phyloP scores from a whole-genome alignment of 2,888 invertebrate genomes.

The Odontomyia ornata region DNA sequence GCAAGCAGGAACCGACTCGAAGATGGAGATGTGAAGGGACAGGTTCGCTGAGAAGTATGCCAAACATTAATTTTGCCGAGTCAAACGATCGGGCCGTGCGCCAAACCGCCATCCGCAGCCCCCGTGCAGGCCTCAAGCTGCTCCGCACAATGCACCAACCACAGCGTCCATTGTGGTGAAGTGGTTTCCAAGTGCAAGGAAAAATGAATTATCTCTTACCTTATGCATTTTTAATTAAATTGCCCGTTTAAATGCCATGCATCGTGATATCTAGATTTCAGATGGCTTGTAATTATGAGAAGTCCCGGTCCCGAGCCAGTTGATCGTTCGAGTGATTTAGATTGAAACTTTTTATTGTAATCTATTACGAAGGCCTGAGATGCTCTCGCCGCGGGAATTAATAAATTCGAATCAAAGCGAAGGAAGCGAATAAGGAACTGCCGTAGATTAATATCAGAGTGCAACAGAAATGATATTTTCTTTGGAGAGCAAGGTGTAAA shows the following conservation, averaged over 20 bases:
- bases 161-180: background rate
- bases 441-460: background rate
- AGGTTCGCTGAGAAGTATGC: constrained; percentile 44
- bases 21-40: constrained; percentile 12
- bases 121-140: background rate
- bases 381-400: background rate
- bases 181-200: background rate
- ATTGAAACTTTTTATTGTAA: background rate
- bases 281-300: constrained; percentile 1
- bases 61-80: constrained; percentile 37
- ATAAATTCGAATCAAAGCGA: too few species aligned
- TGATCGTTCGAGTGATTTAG: background rate
- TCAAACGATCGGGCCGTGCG: constrained; percentile 4
- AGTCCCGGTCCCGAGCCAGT: background rate
- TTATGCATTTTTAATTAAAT: constrained; percentile 43
- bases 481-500: too few species aligned
- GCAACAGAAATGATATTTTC: too few species aligned
- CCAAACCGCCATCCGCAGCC: background rate
- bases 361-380: background rate
- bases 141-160: background rate
- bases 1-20: background rate
- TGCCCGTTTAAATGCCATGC: background rate
- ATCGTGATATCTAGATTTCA: constrained; percentile 33
- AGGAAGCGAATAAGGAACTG: background rate
- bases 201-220: constrained; percentile 27